Evolutionary conservation across 2,888 invertebrate genomes (phyloP).

Genomic region (Eurytoma californica): DNA sequence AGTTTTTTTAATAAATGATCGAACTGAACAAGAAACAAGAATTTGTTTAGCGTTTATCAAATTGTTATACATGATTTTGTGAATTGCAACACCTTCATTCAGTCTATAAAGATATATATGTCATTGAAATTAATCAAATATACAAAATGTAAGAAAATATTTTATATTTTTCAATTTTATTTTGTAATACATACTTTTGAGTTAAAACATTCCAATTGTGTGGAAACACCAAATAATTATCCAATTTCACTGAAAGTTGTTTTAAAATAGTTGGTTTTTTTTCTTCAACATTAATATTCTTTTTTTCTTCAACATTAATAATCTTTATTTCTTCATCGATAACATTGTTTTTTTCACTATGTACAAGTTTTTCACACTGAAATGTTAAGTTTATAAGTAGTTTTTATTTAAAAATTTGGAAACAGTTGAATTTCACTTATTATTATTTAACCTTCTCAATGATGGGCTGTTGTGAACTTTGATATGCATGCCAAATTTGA

Average conservation of each 20-base stretch:
- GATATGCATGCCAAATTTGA: neutral
- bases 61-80: neutral
- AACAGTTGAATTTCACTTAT: no score
- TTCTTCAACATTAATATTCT: neutral
- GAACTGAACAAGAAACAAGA: neutral
- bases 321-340: neutral
- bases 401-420: no score
- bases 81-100: neutral
- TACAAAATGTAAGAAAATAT: neutral
- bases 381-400: no score
- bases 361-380: no score
- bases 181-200: neutral
- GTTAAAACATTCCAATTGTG: neutral
- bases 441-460: no score
- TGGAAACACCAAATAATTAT: slow-evolving; percentile 4
- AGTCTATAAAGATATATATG: neutral
- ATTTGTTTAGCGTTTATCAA: slow-evolving; percentile 2
- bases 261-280: neutral
- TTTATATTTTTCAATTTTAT: neutral
- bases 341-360: neutral
- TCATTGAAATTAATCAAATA: no score
- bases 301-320: neutral
- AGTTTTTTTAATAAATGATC: neutral
- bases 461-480: neutral
- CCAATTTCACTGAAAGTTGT: slow-evolving; percentile 5